Conservation (phyloP, 2,113 vertebrate genomes). For the Ictalurus punctatus region DNA sequence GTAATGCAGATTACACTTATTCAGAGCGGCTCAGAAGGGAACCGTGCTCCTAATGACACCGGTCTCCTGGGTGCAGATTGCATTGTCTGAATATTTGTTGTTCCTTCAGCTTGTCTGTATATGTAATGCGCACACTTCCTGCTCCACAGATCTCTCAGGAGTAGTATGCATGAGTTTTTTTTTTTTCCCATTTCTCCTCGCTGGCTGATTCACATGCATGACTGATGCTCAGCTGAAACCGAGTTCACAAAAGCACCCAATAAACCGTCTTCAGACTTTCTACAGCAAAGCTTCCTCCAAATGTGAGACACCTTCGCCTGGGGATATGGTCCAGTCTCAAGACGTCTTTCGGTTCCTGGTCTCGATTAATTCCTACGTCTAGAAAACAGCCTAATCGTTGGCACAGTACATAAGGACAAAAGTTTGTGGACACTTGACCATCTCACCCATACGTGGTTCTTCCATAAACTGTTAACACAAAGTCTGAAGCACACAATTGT, state of each 20-base stretch:
- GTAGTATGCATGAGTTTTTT: slow-evolving; percentile 62
- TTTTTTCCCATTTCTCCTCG: slow-evolving; percentile 64
- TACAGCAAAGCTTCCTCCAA: not conserved
- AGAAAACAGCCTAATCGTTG: not conserved
- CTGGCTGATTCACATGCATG: slow-evolving; percentile 72
- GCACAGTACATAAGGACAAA: not conserved
- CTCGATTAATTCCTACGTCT: not conserved
- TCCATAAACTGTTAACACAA: not conserved
- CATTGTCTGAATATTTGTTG: slow-evolving; percentile 57
- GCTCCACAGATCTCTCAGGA: slow-evolving; percentile 57
- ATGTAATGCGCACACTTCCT: slow-evolving; percentile 36
- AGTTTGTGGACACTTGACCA: not conserved
- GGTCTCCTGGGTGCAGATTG: slow-evolving; percentile 56
- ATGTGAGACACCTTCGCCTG: not conserved
- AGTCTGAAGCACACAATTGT: not conserved
- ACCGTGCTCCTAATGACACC: slow-evolving; percentile 52
- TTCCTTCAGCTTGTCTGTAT: slow-evolving; percentile 57
- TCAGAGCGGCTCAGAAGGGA: slow-evolving; percentile 46
- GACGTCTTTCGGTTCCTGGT: not conserved
- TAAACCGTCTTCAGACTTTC: not conserved
- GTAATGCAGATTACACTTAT: slow-evolving; percentile 52
- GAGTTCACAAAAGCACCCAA: slow-evolving; percentile 49
- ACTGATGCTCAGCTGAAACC: slow-evolving; percentile 72
- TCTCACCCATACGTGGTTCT: not conserved
- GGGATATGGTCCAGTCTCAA: not conserved